These are phyloP conservation scores for Mallotus villosus DNA, from an alignment of 2,797 vertebrate genomes.

Conservation along the genomic window DNA sequence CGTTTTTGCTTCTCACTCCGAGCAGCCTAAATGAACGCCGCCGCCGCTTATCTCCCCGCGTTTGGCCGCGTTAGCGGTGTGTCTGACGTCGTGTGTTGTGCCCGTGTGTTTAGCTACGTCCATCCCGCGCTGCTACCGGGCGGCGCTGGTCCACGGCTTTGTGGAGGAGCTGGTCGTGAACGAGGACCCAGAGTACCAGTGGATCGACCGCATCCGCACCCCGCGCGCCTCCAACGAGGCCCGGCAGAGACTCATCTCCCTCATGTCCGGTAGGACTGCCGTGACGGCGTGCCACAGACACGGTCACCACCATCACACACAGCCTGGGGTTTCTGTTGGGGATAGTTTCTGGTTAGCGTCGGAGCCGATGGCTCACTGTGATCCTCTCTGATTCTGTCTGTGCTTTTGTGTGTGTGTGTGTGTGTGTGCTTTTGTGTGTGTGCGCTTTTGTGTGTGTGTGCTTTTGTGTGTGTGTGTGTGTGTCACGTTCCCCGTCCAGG, in stretches of 20 bases:
- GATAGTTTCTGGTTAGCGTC: background rate
- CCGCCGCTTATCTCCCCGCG: too few species aligned
- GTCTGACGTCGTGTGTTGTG: slow-evolving; percentile 9
- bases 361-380: background rate
- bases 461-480: background rate
- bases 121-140: slow-evolving; percentile 92
- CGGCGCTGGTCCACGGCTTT: slow-evolving; percentile 92
- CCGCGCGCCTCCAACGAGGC: slow-evolving; percentile 97
- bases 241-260: slow-evolving; percentile 94
- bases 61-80: background rate
- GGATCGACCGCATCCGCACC: slow-evolving; percentile 97
- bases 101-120: slow-evolving; percentile 80
- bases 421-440: background rate
- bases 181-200: slow-evolving; percentile 98
- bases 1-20: slow-evolving; percentile 58
- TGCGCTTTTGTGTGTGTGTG: background rate
- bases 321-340: background rate
- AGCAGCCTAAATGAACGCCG: too few species aligned
- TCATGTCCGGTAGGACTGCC: slow-evolving; percentile 89
- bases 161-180: slow-evolving; percentile 98
- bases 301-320: background rate
- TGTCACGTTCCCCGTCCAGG: slow-evolving; percentile 67
- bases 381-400: background rate
- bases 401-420: background rate
- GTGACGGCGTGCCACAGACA: background rate